A percentile compares a stretch with the other conserved stretches of the same genome.
Conservation (phyloP, 2,113 vertebrate species). For the Pterocles gutturalis region DNA sequence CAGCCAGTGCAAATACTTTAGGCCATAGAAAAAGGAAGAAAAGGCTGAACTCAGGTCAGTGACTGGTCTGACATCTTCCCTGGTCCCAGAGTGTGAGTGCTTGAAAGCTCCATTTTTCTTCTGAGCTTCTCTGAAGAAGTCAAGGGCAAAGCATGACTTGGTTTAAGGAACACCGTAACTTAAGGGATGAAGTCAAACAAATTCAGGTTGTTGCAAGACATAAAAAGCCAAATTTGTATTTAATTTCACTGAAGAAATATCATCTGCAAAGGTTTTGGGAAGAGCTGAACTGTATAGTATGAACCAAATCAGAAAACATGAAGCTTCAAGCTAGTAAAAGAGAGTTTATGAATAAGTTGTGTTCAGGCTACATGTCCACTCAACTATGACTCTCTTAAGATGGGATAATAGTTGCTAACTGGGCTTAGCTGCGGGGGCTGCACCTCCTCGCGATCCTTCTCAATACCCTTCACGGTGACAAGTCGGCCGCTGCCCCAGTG, state of each 20-base stretch:
- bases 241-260: neutral
- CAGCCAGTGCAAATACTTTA: neutral
- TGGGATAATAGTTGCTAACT: too few species aligned
- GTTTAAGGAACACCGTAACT: neutral
- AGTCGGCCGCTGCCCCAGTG: too few species aligned
- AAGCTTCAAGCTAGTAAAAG: neutral
- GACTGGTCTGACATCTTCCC: neutral
- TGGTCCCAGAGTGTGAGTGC: neutral
- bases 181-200: neutral
- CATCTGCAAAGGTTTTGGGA: neutral
- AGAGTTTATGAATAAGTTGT: neutral
- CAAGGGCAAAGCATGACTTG: neutral
- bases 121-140: neutral
- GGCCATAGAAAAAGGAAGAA: neutral
- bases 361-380: rapidly evolving
- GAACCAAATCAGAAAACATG: neutral
- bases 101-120: neutral
- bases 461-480: too few species aligned
- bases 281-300: neutral
- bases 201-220: neutral
- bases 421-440: too few species aligned
- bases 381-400: too few species aligned
- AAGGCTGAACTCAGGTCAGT: neutral
- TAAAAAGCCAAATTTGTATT: neutral
- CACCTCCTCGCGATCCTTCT: too few species aligned